A percentile compares a stretch with the other conserved stretches of the same genome.
Evolutionary conservation across 2,797 vertebrate genomes (phyloP).

Genomic region (Neostethus bicornis): DNA sequence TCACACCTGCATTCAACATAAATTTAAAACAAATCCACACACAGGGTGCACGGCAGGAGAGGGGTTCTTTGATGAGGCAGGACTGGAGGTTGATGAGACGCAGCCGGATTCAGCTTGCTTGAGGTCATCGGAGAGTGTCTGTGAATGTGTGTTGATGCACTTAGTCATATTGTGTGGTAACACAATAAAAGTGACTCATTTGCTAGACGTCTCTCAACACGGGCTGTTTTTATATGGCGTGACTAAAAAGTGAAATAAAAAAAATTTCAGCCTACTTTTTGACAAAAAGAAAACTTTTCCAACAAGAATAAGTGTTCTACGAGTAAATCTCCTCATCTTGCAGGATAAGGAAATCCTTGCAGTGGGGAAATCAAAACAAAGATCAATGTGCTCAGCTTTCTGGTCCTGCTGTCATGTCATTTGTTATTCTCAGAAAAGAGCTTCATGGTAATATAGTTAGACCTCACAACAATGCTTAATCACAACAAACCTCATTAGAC

Average conservation of each 20-base stretch:
- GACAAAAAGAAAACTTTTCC: slow-evolving; percentile 34
- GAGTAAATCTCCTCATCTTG: slow-evolving; percentile 54
- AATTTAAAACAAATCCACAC: slow-evolving; percentile 46
- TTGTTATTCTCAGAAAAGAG: slow-evolving; percentile 76
- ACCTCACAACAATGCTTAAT: slow-evolving; percentile 80
- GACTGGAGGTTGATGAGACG: slow-evolving; percentile 74
- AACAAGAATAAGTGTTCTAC: slow-evolving; percentile 50
- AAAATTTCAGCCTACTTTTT: slow-evolving; percentile 33
- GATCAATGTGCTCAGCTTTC: slow-evolving; percentile 67
- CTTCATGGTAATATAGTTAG: slow-evolving; percentile 74
- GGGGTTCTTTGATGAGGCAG: slow-evolving; percentile 75
- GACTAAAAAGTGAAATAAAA: slow-evolving; percentile 31
- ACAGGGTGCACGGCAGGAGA: slow-evolving; percentile 56
- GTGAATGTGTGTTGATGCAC: slow-evolving; percentile 35
- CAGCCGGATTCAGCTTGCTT: slow-evolving; percentile 68
- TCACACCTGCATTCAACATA: slow-evolving; percentile 49
- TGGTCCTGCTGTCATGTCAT: slow-evolving; percentile 75
- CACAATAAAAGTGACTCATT: slow-evolving; percentile 55
- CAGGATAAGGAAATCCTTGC: slow-evolving; percentile 70
- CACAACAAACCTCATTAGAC: slow-evolving; percentile 79
- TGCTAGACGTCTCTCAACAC: slow-evolving; percentile 52
- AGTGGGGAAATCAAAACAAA: slow-evolving; percentile 67
- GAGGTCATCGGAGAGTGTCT: slow-evolving; percentile 54
- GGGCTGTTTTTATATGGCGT: slow-evolving; percentile 28
- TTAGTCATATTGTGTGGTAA: slow-evolving; percentile 58